Percentiles rank a stretch among this genome's conserved stretches.
These are phyloP conservation scores for Panulirus ornatus DNA, from an alignment of 1,140 invertebrate species.

Conservation along the genomic window DNA sequence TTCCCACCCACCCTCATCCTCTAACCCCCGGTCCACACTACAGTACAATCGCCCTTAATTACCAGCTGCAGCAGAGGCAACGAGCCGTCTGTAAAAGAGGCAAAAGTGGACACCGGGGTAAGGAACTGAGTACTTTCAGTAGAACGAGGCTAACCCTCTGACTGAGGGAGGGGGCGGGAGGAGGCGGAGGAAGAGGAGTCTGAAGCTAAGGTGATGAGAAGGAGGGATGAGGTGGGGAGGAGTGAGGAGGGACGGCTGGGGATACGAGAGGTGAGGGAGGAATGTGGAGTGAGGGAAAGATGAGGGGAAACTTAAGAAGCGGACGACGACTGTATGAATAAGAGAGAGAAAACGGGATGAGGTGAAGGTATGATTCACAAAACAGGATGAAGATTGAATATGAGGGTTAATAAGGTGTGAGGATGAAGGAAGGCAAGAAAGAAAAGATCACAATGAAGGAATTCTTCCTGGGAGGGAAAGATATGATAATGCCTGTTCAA, in stretches of 20 bases:
- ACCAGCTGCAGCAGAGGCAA: too few species aligned
- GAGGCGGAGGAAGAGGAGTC: neutral
- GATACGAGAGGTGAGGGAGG: neutral
- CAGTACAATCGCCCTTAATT: neutral
- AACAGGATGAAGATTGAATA: too few species aligned
- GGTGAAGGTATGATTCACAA: neutral
- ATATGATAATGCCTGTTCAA: neutral
- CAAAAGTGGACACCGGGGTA: too few species aligned
- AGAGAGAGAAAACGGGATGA: neutral
- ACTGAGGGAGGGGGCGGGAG: slow-evolving; percentile 5
- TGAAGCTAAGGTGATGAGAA: too few species aligned
- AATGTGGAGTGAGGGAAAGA: neutral
- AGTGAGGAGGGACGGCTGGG: neutral
- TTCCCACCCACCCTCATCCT: neutral
- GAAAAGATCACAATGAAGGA: neutral
- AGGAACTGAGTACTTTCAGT: too few species aligned
- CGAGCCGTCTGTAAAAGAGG: too few species aligned
- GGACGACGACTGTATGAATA: neutral
- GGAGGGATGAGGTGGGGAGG: too few species aligned
- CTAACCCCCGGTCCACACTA: too few species aligned
- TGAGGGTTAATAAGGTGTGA: neutral
- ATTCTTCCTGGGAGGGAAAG: neutral
- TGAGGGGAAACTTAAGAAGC: neutral
- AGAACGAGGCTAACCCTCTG: too few species aligned
- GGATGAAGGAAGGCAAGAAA: neutral